Percentiles rank a stretch among this genome's conserved stretches.
phyloP scores from a whole-genome alignment of 2,797 vertebrate genomes.

The Bucorvus abyssinicus region DNA sequence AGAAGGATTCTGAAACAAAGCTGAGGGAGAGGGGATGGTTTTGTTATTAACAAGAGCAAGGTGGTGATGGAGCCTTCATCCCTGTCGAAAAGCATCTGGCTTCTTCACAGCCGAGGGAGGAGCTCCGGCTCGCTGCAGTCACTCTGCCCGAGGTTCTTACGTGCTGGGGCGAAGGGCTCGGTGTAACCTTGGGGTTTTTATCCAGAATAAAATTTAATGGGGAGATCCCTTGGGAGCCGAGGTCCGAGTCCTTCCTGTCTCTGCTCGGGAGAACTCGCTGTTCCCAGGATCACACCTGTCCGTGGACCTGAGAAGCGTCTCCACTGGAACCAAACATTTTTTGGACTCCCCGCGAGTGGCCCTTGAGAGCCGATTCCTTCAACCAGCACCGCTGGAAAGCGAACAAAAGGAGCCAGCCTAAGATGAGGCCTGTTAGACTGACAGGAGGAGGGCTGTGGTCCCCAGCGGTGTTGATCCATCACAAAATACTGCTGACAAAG shows the following conservation, averaged over 20 bases:
- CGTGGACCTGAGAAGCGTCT: rapidly evolving
- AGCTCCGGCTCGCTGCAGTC: background rate
- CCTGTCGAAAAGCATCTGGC: background rate
- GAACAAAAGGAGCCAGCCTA: background rate
- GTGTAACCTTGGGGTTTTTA: background rate
- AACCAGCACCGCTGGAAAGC: background rate
- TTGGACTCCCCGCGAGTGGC: background rate
- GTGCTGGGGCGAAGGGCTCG: background rate
- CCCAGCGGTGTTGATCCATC: no score
- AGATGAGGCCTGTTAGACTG: background rate
- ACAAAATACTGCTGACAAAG: rapidly evolving
- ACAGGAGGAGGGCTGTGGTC: background rate
- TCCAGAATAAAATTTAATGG: background rate
- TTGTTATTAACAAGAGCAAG: no score
- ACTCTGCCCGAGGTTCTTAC: background rate
- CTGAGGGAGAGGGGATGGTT: background rate
- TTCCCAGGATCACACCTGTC: rapidly evolving
- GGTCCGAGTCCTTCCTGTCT: background rate
- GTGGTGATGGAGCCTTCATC: no score
- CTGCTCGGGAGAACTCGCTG: rapidly evolving
- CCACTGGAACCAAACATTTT: rapidly evolving
- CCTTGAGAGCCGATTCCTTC: background rate
- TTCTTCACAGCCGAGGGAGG: background rate
- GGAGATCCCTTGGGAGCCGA: rapidly evolving
- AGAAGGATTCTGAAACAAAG: background rate